Percentiles rank a stretch among this genome's conserved stretches.
phyloP scores from a whole-genome alignment of 2,797 vertebrate genomes.

The Danio choprae region DNA sequence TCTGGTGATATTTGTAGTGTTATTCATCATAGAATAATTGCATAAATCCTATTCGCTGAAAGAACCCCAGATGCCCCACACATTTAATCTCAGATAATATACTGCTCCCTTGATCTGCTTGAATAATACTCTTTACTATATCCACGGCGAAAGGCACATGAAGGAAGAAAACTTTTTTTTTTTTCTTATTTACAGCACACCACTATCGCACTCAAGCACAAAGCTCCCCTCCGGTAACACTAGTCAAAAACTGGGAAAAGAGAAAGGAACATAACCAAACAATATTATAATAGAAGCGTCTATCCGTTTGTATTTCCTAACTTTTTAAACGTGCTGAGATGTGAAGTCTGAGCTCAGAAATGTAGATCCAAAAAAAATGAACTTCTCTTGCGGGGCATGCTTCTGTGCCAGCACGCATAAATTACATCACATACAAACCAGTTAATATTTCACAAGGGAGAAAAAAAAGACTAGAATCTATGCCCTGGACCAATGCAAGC shows the following conservation, averaged over 20 bases:
- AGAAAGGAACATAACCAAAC: conserved; percentile 28
- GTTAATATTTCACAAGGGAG: conserved; percentile 49
- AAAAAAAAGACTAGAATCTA: not conserved
- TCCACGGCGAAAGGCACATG: not conserved
- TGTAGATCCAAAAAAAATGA: conserved; percentile 42
- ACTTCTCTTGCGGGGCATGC: conserved; percentile 53
- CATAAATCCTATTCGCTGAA: conserved; percentile 50
- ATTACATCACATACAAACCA: conserved; percentile 58
- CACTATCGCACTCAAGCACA: not conserved
- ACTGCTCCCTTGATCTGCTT: conserved; percentile 26
- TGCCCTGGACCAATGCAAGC: conserved; percentile 46
- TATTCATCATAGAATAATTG: conserved; percentile 61
- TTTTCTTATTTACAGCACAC: conserved; percentile 28
- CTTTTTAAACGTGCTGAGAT: conserved; percentile 39
- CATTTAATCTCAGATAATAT: conserved; percentile 46
- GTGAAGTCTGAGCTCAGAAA: conserved; percentile 32
- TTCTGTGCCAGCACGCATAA: conserved; percentile 58
- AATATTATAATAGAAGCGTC: conserved; percentile 31
- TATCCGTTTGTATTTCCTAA: conserved; percentile 43
- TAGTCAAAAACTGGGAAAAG: conserved; percentile 29
- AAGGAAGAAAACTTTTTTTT: not conserved
- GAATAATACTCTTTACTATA: conserved; percentile 31
- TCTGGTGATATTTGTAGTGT: conserved; percentile 62
- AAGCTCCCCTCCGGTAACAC: conserved; percentile 26
- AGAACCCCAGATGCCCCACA: conserved; percentile 47